Conservation (phyloP, 2,113 vertebrate species). For the Bufo bufo region DNA sequence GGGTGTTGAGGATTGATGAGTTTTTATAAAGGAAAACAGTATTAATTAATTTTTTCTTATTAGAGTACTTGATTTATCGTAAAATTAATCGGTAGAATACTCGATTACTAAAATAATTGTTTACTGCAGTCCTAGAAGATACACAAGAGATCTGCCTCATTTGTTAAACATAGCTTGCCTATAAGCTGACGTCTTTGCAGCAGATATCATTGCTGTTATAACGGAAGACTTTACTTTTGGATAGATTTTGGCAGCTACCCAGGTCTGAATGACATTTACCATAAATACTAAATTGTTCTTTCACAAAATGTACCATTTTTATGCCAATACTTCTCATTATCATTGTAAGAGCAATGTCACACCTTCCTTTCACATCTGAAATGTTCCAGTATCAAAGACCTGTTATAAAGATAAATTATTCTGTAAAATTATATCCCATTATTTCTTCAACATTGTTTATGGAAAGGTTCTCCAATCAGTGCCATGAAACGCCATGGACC, state of each 20-base stretch:
- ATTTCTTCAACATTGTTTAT: not conserved
- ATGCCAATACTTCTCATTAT: not conserved
- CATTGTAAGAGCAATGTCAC: not conserved
- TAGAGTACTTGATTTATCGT: no score
- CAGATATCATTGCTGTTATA: not conserved
- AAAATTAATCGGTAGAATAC: no score
- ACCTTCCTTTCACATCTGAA: not conserved
- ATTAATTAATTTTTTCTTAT: no score
- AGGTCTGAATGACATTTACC: slow-evolving; percentile 6
- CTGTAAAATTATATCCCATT: not conserved
- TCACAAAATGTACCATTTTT: slow-evolving; percentile 1
- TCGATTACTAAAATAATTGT: no score
- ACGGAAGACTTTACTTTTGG: not conserved
- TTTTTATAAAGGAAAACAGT: no score
- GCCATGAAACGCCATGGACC: not conserved
- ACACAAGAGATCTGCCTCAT: not conserved
- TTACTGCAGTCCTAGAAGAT: no score
- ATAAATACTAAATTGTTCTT: not conserved
- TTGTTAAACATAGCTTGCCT: not conserved
- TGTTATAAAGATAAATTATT: not conserved
- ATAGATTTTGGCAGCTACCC: slow-evolving; percentile 16
- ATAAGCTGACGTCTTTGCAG: not conserved
- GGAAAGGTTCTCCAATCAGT: not conserved
- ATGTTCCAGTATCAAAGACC: not conserved
- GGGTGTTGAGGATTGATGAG: no score